These are phyloP conservation scores for Glomeris maerens DNA, from an alignment of 1,140 invertebrate species.

Conservation along the genomic window DNA sequence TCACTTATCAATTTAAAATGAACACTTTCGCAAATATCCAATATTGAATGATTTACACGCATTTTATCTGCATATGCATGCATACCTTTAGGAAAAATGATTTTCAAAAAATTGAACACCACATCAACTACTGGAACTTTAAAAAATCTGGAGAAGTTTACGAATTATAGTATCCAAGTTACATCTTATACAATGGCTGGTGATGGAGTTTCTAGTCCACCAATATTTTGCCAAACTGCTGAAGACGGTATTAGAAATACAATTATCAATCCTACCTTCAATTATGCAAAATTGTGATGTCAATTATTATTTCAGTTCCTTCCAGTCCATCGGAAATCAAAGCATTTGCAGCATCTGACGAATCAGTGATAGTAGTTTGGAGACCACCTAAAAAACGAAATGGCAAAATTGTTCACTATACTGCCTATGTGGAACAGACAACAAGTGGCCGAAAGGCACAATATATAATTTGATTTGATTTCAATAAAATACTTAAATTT, in stretches of 20 bases:
- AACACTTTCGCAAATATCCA: too few relatives aligned
- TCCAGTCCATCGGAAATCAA: constrained; percentile 82
- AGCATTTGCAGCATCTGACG: constrained; percentile 74
- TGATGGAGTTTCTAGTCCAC: constrained; percentile 78
- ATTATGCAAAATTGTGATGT: background rate
- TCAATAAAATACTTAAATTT: too few relatives aligned
- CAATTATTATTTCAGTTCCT: constrained; percentile 51
- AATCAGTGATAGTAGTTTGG: constrained; percentile 87
- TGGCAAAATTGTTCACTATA: constrained; percentile 77
- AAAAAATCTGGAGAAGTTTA: constrained; percentile 73
- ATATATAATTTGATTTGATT: too few relatives aligned
- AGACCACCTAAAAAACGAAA: constrained; percentile 79
- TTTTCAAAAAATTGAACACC: too few relatives aligned
- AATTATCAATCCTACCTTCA: background rate
- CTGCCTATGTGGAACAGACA: constrained; percentile 39
- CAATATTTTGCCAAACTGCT: constrained; percentile 87
- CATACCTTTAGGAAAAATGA: too few relatives aligned
- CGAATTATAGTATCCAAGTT: constrained; percentile 94
- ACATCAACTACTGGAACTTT: background rate
- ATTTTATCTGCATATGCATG: too few relatives aligned
- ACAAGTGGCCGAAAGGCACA: too few relatives aligned
- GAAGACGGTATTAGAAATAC: constrained; percentile 60
- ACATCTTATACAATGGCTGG: constrained; percentile 86
- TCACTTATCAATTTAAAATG: too few relatives aligned
- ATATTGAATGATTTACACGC: too few relatives aligned